Evolutionary conservation across 2,888 invertebrate species (phyloP).

Genomic region (Drosophila nr. perissopoda): DNA sequence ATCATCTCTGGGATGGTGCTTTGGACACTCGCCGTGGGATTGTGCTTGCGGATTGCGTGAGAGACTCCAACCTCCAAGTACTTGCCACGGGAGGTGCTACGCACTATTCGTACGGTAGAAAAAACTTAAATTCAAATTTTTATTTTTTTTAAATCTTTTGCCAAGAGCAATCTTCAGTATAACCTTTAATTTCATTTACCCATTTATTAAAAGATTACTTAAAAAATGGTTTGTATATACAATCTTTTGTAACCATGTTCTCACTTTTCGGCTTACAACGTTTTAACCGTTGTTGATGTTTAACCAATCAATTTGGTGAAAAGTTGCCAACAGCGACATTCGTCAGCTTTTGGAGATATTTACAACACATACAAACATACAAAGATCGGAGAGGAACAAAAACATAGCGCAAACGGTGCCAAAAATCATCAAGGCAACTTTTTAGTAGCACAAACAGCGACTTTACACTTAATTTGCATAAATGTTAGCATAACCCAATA

Average conservation of each 20-base stretch:
- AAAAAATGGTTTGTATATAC: background rate
- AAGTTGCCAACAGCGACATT: constrained; percentile 48
- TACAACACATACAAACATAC: background rate
- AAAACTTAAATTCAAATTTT: background rate
- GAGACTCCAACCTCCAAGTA: too few relatives aligned
- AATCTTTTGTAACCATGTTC: background rate
- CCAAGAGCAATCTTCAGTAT: background rate
- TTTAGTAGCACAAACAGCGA: constrained; percentile 44
- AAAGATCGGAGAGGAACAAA: constrained; percentile 15
- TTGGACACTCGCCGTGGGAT: too few relatives aligned
- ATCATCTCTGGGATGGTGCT: too few relatives aligned
- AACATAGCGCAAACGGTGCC: constrained; percentile 49
- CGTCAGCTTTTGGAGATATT: constrained; percentile 33
- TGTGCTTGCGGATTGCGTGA: too few relatives aligned
- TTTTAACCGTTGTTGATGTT: constrained; percentile 47
- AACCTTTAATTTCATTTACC: background rate
- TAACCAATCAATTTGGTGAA: constrained; percentile 51
- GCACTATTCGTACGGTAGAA: too few relatives aligned
- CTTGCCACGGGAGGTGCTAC: too few relatives aligned
- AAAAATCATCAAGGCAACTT: constrained; percentile 36
- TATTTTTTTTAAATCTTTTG: background rate
- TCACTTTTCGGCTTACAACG: constrained; percentile 42
- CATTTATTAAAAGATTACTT: background rate
- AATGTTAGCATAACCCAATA: constrained; percentile 30
- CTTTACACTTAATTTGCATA: constrained; percentile 44